Base-by-base conservation (phyloP, 2,888 invertebrate species). In the Isoperla grammatica region DNA sequence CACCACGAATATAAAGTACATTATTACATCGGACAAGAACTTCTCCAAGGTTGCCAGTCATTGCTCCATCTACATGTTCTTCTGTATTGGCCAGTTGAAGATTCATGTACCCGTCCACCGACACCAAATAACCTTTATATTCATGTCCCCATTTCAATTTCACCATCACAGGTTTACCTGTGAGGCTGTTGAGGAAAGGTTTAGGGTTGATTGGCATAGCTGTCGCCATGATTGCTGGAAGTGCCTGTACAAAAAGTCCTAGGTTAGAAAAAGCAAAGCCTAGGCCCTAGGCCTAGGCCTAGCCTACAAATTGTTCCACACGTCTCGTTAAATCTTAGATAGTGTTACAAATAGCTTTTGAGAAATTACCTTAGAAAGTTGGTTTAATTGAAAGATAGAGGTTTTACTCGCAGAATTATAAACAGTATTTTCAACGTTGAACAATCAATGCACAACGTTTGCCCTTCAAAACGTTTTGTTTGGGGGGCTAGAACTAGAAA, bases 121-220 rank as follows among this genome's bases (percentile, higher is more conserved):
- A 97, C 0, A 99, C 98, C 37, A 99, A 79, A 68, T 94, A 90
- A 12, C 99, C 99, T 82, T 96, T 96, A 76, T 99, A 99, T 76
- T 99, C 98, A 76, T 98, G 98, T 29, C 99, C 98, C 99, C 99
- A 99, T 74, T 99, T 99, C 63, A 99, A 79, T 77, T 98, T 98
- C 1, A 98, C 96, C 75, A 97, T 85, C 42, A 99, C 96, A 43
- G 95, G 88, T 78, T 99, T 99, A 13, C 99, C 99, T 1, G 97
- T 98, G 50, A 99, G 81, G 71, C 93, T 92, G 80, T 99, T 99
- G 57, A 99, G 81, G 77, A 97, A 99, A 63, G 99, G 99, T 81
- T 99, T 99, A 3, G 99, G 99, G 78, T 99, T 99, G 73, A 98
- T 90, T 68, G 95, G 95, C 90, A 95, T 93, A 76, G 90, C 86